Conservation (phyloP, 2,888 invertebrate genomes). For the Plusia festucae region DNA sequence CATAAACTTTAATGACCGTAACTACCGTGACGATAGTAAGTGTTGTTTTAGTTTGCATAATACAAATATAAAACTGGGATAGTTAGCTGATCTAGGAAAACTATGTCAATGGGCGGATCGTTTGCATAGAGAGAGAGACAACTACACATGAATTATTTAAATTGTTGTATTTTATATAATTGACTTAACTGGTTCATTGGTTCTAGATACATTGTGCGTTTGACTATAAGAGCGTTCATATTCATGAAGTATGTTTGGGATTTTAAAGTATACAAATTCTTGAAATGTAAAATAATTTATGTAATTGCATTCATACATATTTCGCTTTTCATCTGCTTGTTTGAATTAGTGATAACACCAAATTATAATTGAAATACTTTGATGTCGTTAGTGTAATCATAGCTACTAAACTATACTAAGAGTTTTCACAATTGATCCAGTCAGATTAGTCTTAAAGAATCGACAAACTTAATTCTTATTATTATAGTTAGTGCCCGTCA, state of each 20-base stretch:
- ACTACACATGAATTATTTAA: background rate
- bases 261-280: background rate
- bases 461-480: slow-evolving; percentile 26
- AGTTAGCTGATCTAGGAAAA: background rate
- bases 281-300: background rate
- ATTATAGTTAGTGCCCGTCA: slow-evolving; percentile 32
- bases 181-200: slow-evolving; percentile 5
- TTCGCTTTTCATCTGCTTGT: background rate
- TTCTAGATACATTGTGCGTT: background rate
- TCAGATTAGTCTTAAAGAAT: slow-evolving; percentile 11
- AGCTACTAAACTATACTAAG: slow-evolving; percentile 15
- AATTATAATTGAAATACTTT: slow-evolving; percentile 4
- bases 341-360: slow-evolving; percentile 6
- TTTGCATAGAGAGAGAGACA: background rate
- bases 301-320: background rate
- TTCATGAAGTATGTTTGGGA: background rate
- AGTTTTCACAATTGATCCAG: slow-evolving; percentile 15
- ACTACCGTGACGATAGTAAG: background rate
- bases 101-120: background rate
- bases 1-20: background rate
- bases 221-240: background rate
- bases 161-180: background rate
- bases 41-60: background rate
- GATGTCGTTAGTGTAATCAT: slow-evolving; percentile 6
- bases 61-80: background rate